Base-by-base conservation (phyloP, 2,797 vertebrate species). In the Sorex maritimensis region DNA sequence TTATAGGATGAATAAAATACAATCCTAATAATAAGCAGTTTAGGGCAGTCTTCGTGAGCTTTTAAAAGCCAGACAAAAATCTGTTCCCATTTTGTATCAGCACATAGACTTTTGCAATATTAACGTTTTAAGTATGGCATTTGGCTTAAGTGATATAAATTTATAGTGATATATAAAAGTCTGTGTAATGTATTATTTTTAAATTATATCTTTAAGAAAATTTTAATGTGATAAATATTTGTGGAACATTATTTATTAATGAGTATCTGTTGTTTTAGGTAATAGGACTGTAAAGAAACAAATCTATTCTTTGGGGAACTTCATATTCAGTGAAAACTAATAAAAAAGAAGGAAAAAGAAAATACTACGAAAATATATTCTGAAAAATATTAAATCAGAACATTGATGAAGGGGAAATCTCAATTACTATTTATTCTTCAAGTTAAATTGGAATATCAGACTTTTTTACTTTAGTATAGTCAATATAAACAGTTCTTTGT, bases 31-130 rank as follows among this genome's bases (percentile, higher is more conserved):
- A 95, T 93, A 95, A 81, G 68, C 30, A 92, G 73, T 96, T 97
- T 97, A 92, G 97, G 91, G 96, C 96, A 91, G 63, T 92, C 79
- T 93, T 67, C 34, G 52, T 93, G 88, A 96, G 52, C 78, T 55
- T 96, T 96, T 41, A 94, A 96, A 97, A 85, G 65, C 79, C 88
- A 65, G 93, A 79, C 14, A 85, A 86, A 96, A 74, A 9, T 81
- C 49, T 67, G n/a, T 91, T 90, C 96, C 95, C 91, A 44, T 92
- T 97, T 97, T 97, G 95, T 88, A 96, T 81, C 88, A 75, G 81
- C 92, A 68, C 94, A 94, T 77, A 58, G 26, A 91, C 92, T 88
- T 93, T 86, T 89, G 73, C 90, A 94, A 84, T 92, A 96, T 95
- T 86, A 95, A 88, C 61, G 17, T 92, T 91, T 38, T 78, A 96